Evolutionary conservation across 2,113 vertebrate genomes (phyloP).

Genomic region (Microcebus murinus): DNA sequence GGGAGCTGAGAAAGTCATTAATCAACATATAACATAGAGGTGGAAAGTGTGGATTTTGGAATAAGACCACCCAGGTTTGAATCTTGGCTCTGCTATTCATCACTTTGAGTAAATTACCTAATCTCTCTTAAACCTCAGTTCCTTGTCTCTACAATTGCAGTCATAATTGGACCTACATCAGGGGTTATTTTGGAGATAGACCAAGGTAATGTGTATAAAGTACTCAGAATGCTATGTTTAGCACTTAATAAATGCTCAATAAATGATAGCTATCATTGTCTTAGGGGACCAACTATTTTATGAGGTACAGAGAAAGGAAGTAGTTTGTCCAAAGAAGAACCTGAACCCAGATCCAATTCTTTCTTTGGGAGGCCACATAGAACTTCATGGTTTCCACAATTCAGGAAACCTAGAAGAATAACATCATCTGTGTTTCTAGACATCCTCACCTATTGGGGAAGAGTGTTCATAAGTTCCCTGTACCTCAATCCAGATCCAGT

Average conservation of each 20-base stretch:
- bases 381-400: not conserved
- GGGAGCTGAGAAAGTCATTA: not conserved
- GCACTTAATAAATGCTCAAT: not conserved
- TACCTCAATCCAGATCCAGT: not conserved
- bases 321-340: not conserved
- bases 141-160: not conserved
- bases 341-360: not conserved
- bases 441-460: rapidly evolving
- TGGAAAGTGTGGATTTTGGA: not conserved
- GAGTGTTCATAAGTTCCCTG: not conserved
- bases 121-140: not conserved
- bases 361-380: not conserved
- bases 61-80: not conserved
- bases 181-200: not conserved
- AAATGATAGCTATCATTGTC: not conserved
- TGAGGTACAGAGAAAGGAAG: not conserved
- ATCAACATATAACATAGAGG: not conserved
- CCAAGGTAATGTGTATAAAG: not conserved
- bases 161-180: not conserved
- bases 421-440: not conserved
- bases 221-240: not conserved
- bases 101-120: not conserved
- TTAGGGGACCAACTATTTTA: not conserved
- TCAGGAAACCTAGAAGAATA: not conserved
- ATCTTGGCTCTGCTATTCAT: not conserved